A percentile compares a stretch with the other conserved stretches of the same genome.
Evolutionary conservation across 2,888 invertebrate species (phyloP).

Genomic region (Busseola fusca): DNA sequence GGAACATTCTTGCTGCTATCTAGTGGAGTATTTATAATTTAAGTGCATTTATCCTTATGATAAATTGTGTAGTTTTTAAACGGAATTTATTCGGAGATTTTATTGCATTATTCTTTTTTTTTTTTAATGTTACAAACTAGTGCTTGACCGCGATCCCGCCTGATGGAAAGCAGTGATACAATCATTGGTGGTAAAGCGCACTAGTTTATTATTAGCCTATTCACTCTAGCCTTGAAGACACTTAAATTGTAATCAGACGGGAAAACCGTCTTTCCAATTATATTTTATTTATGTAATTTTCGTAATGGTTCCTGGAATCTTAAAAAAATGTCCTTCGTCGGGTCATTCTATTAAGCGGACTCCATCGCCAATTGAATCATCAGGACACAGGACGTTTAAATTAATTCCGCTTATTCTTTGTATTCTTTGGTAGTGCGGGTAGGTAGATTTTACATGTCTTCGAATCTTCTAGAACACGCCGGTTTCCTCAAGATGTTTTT

Average conservation of each 20-base stretch:
- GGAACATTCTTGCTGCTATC: constrained; percentile 45
- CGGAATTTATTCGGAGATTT: constrained; percentile 11
- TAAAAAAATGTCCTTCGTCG: neutral
- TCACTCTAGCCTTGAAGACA: too few relatives aligned
- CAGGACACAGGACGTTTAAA: neutral
- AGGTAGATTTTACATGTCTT: neutral
- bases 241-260: too few relatives aligned
- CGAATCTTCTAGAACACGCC: neutral
- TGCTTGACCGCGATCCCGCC: too few relatives aligned
- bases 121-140: too few relatives aligned
- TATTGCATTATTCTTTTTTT: neutral
- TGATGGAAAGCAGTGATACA: too few relatives aligned
- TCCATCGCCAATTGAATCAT: neutral
- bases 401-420: neutral
- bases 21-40: constrained; percentile 18
- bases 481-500: too few relatives aligned
- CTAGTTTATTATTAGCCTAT: too few relatives aligned
- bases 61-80: neutral
- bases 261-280: too few relatives aligned
- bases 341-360: neutral
- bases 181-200: too few relatives aligned
- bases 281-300: too few relatives aligned
- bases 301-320: neutral
- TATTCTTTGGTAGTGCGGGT: neutral
- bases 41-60: constrained; percentile 33